phyloP scores from a whole-genome alignment of 2,888 invertebrate species.

The Ypsolopha sequella region DNA sequence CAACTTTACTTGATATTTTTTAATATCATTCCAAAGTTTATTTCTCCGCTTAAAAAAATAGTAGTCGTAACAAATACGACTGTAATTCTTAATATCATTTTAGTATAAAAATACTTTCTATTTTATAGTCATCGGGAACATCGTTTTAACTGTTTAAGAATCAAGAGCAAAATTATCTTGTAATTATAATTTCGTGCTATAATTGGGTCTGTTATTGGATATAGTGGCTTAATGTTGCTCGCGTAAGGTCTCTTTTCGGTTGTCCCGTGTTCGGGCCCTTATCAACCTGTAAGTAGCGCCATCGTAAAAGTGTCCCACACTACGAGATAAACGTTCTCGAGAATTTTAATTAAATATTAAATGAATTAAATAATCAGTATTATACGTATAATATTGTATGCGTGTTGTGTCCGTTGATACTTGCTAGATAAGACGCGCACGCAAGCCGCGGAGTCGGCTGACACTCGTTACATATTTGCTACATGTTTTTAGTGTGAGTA shows the following conservation, averaged over 20 bases:
- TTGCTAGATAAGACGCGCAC: slow-evolving; percentile 47
- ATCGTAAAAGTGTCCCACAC: slow-evolving; percentile 70
- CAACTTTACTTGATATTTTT: slow-evolving; percentile 58
- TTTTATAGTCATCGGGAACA: slow-evolving; percentile 45
- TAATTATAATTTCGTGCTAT: slow-evolving; percentile 66
- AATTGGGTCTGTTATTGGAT: slow-evolving; percentile 46
- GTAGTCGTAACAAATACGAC: slow-evolving; percentile 17
- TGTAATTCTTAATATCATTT: slow-evolving; percentile 36
- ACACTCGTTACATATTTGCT: slow-evolving; percentile 32
- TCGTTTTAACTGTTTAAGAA: slow-evolving; percentile 56
- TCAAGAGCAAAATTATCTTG: slow-evolving; percentile 63
- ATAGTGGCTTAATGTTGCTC: slow-evolving; percentile 50
- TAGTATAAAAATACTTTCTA: slow-evolving; percentile 47
- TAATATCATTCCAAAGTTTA: slow-evolving; percentile 63
- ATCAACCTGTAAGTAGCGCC: slow-evolving; percentile 64
- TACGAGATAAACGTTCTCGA: slow-evolving; percentile 66
- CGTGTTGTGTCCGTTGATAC: slow-evolving; percentile 51
- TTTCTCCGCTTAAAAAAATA: slow-evolving; percentile 7
- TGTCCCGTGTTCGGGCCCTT: slow-evolving; percentile 24
- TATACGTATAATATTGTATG: slow-evolving; percentile 64
- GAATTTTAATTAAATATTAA: slow-evolving; percentile 71
- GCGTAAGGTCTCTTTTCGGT: slow-evolving; percentile 50
- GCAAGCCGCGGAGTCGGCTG: slow-evolving; percentile 22
- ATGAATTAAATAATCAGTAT: slow-evolving; percentile 70
- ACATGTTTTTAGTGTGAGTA: slow-evolving; percentile 19